phyloP scores from a whole-genome alignment of 2,888 invertebrate species.

The Phortica magna region DNA sequence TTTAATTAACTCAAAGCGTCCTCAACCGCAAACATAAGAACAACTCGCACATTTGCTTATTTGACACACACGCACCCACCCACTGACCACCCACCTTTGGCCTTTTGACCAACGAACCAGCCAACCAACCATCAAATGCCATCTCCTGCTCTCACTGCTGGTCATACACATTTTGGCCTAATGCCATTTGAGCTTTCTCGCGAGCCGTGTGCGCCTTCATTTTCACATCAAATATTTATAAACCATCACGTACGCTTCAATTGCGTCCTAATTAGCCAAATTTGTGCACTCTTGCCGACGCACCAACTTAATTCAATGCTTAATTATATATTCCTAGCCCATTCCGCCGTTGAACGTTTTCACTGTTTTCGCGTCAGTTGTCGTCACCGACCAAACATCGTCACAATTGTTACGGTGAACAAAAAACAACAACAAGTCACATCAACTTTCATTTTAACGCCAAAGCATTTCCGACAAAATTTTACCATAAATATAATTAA shows the following conservation, averaged over 20 bases:
- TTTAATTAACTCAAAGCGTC: neutral
- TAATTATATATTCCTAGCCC: constrained; percentile 23
- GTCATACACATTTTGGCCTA: neutral
- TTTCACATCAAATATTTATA: constrained; percentile 59
- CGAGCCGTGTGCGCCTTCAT: constrained; percentile 30
- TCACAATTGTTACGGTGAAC: no score
- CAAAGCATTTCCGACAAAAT: neutral
- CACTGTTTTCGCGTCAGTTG: neutral
- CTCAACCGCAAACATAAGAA: neutral
- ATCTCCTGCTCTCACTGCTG: neutral
- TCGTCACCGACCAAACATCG: neutral
- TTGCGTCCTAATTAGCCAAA: constrained; percentile 65
- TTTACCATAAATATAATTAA: neutral
- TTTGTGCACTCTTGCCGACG: constrained; percentile 42
- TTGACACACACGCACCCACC: neutral
- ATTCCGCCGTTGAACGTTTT: neutral
- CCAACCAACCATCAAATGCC: no score
- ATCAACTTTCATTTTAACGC: constrained; percentile 17
- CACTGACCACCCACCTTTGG: neutral
- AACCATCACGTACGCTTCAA: constrained; percentile 47
- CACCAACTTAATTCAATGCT: constrained; percentile 27
- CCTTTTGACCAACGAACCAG: no score
- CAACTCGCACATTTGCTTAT: neutral
- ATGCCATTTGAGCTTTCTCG: constrained; percentile 10
- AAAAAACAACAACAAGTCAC: neutral